These are phyloP conservation scores for Smithornis capensis DNA, from an alignment of 2,113 vertebrate genomes.

Conservation along the genomic window DNA sequence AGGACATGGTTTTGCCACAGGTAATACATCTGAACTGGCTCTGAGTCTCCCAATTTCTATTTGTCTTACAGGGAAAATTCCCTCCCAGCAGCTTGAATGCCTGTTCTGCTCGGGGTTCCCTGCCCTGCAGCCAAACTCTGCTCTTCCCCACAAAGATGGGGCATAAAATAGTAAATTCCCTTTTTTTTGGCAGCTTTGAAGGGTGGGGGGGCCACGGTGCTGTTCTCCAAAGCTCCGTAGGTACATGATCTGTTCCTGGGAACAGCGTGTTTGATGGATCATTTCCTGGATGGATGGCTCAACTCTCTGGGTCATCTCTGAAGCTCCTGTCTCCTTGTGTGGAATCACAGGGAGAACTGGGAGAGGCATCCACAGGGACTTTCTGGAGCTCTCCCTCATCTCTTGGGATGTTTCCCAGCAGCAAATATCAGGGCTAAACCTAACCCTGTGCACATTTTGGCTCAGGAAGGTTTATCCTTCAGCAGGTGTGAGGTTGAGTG, in stretches of 20 bases:
- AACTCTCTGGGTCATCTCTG: background rate
- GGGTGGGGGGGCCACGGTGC: fast-evolving
- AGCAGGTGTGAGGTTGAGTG: too few relatives aligned
- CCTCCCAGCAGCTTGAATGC: fast-evolving
- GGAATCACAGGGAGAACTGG: background rate
- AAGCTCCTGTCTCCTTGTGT: background rate
- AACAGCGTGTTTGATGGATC: background rate
- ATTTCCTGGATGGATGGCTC: background rate
- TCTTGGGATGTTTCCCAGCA: background rate
- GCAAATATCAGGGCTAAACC: background rate
- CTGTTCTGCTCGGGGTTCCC: background rate
- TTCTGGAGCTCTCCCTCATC: background rate
- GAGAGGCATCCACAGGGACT: background rate
- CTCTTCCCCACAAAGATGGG: background rate
- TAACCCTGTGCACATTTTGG: background rate
- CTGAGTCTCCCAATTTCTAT: fast-evolving
- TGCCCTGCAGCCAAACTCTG: background rate
- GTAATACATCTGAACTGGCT: background rate
- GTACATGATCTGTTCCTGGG: background rate
- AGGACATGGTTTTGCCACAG: background rate
- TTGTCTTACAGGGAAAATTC: fast-evolving
- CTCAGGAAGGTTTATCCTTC: background rate
- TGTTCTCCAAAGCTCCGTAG: background rate
- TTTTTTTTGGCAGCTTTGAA: background rate
- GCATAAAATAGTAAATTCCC: background rate